Conservation (phyloP, 2,797 vertebrate genomes). For the Malacoctenus gilli region DNA sequence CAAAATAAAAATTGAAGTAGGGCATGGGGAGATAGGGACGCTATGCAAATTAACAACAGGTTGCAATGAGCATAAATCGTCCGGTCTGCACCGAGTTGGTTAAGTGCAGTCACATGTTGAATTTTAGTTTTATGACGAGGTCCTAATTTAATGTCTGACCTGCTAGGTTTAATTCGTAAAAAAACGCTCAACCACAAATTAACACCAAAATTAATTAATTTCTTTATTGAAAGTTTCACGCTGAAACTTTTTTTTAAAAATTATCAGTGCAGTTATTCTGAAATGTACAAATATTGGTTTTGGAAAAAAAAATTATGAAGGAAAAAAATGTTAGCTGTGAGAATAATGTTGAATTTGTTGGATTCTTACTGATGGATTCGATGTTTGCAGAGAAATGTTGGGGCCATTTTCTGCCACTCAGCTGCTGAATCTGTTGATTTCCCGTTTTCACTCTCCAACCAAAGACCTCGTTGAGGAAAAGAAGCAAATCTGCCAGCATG, state of each 20-base stretch:
- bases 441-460: slow-evolving; percentile 26
- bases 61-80: slow-evolving; percentile 66
- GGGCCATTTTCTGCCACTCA: background rate
- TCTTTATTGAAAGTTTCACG: slow-evolving; percentile 9
- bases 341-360: no score
- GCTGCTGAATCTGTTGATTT: slow-evolving; percentile 11
- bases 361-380: no score
- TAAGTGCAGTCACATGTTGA: slow-evolving; percentile 13
- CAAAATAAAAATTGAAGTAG: slow-evolving; percentile 43
- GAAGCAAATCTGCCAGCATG: slow-evolving; percentile 29
- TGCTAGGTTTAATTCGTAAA: no score
- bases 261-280: background rate
- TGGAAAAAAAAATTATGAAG: no score
- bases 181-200: no score
- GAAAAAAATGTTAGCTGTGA: no score
- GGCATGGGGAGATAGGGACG: slow-evolving; percentile 12
- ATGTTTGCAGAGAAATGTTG: no score
- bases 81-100: slow-evolving; percentile 2
- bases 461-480: slow-evolving; percentile 23
- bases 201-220: no score
- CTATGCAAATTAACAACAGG: slow-evolving; percentile 75
- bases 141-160: no score
- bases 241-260: slow-evolving; percentile 2
- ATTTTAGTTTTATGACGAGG: slow-evolving; percentile 3
- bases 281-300: no score